Base-by-base conservation (phyloP, 2,797 vertebrate species). In the Dipus sagitta region DNA sequence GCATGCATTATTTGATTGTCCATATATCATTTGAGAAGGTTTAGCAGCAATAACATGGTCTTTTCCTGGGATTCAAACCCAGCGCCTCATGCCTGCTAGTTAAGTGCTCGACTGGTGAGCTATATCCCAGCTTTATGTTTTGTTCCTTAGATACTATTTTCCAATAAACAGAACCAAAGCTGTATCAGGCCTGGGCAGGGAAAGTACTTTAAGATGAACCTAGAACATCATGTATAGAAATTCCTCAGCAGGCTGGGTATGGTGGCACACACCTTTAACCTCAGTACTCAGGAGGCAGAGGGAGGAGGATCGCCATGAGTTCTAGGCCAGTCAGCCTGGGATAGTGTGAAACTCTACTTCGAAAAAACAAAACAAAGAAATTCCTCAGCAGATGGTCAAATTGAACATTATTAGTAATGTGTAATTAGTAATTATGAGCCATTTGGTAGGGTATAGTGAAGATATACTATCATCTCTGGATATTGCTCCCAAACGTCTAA, bases 101-200 rank as follows among this genome's bases (percentile, higher is more conserved):
- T 10, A 38, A 4, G 2, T 34, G 14, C 32, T 86, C 15, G 28
- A 26, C 54, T 6, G 11, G 52, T 72, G 54, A 86, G 11, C 52
- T 30, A 72, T 4, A 17, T 12, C 30, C 32, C 5, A 21, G n/a
- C 23, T 28, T 38, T 65, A 72, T 28, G 21, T 58, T 23, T 54
- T 67, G 1, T 34, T 81, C 65, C 92, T 83, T 90, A 30, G 79
- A 60, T 76, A 86, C 42, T 34, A 23, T 90, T 94, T 92, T 42
- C 90, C 17, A 38, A 4, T 90, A 28, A 79, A 93, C 60, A 64
- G 58, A 92, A 71, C 62, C 47, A 67, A 65, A 18, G 8, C 23
- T 90, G n/a, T 65, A n/a, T 90, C 28, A 79, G 62, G 52, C 76
- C 72, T 64, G 11, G n/a, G 28, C 34, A 70, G 60, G 58, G 2